Base-by-base conservation (phyloP, 1,140 invertebrate genomes). In the Apis dorsata region DNA sequence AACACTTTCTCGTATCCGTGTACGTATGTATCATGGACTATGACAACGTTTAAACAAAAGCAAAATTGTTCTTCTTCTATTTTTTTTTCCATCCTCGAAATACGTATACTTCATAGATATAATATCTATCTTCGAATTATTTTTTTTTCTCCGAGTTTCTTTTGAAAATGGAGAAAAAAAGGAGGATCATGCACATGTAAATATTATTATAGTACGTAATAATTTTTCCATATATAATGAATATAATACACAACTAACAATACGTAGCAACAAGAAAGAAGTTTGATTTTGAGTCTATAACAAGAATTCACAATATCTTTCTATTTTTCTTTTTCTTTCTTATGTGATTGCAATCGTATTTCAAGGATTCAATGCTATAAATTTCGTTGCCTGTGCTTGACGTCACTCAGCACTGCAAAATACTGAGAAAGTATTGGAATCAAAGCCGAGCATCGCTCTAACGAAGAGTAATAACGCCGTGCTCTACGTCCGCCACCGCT, bases 181-280 rank as follows among this genome's bases (percentile, higher is more conserved):
- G 49, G 12, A 79, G 57, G 51, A 71, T 79, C 66, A 55, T 51
- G 51, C 66, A 21, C 49, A 24, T 60, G 73, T 34, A 34, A 81
- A 53, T n/a, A 63, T 65, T 66, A 49, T 59, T 44, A 51, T 55
- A 19, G 15, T 69, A 69, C 51, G 57, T 49, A 66, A 75, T 57
- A 79, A 79, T 53, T 57, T 65, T 59, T 63, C 55, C 75, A 71
- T 65, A 17, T 79, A 79, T 76, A 79, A 72, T 72, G n/a, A 79
- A 71, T 79, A 83, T 79, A 62, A 77, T 77, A 82, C 57, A 83
- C 76, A 71, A 79, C 66, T 79, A 83, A 72, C 81, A 59, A 71
- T 59, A 28, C 28, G 21, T 49, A 70, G 76, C 60, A 79, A 83
- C 68, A 78, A 79, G 76, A 59, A 83, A 63, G 81, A 83, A 79